Evolutionary conservation across 2,797 vertebrate genomes (phyloP), one percentile per base, ranked within the genome.

Genomic region (Ptychobarbus kaznakovi): DNA sequence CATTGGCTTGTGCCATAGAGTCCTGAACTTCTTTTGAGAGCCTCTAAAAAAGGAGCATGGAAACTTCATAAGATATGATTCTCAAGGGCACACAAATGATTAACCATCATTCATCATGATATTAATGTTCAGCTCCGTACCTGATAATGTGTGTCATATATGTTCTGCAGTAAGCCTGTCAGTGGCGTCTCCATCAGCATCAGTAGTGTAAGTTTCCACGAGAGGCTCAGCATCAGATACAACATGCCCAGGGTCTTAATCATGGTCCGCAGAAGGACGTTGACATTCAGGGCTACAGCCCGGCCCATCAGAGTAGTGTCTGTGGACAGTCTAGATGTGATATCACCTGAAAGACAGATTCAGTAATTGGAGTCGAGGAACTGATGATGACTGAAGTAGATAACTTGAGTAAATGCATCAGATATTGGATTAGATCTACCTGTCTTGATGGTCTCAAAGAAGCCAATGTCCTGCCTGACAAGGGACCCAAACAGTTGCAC

Each of bases 181-280:
- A 97, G 11, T 0, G 96, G 96, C 0, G 96, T 92, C 44, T 93
- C 82, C 77, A 95, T 85, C 46, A 96, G 22, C 2, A 95, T 95
- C 1, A 96, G 90, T 0, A 96, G 28, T 0, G 96, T 97, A 88
- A 98, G 94, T 84, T 90, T 93, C 84, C 93, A 94, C 0, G 97
- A 97, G 0, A 95, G 91, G 85, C 76, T 95, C 81, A 95, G 61
- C 97, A 98, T 97, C 75, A 96, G 89, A 40, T 35, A 90, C 75
- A 96, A 89, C 82, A 96, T 94, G 8, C 94, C 96, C 73, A 94
- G 0, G 0, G 93, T 96, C 32, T 95, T 93, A 0, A 96, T 90
- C 66, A 96, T 77, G 1, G 95, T 97, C 93, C 97, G 96, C 87
- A 97, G 92, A 79, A 97, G 1, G 0, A 96, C 84, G 9, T 89